Evolutionary conservation across 2,888 invertebrate genomes (phyloP).

Genomic region (Polydrusus tereticollis): DNA sequence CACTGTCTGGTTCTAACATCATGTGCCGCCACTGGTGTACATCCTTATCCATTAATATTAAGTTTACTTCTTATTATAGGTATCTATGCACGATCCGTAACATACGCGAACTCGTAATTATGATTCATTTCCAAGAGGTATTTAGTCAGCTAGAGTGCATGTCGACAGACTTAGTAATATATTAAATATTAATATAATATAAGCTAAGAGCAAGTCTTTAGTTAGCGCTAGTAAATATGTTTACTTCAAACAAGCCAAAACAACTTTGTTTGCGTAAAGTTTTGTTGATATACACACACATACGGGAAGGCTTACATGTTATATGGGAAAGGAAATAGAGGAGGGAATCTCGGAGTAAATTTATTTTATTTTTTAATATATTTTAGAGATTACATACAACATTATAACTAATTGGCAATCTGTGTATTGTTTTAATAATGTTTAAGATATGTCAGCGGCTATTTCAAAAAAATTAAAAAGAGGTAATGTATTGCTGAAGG

Average conservation of each 20-base stretch:
- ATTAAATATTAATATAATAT: slow-evolving; percentile 7
- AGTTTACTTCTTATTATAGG: too few species aligned
- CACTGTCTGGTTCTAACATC: too few species aligned
- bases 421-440: too few species aligned
- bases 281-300: neutral
- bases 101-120: neutral
- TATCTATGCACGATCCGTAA: neutral
- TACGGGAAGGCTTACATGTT: neutral
- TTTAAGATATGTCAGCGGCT: too few species aligned
- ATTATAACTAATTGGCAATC: too few species aligned
- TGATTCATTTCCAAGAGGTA: neutral
- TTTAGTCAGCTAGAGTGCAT: neutral
- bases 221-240: slow-evolving; percentile 1
- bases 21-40: too few species aligned
- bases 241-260: neutral
- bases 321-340: neutral
- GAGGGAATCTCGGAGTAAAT: too few species aligned
- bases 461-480: too few species aligned
- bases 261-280: slow-evolving; percentile 1
- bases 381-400: too few species aligned
- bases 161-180: neutral
- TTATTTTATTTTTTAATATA: too few species aligned
- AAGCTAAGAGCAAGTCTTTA: slow-evolving; percentile 1
- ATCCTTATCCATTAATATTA: neutral
- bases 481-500: too few species aligned